A percentile compares a stretch with the other conserved stretches of the same genome.
Conservation (phyloP, 92 coral and sea anemone genomes). For the Meandrina meandrites region DNA sequence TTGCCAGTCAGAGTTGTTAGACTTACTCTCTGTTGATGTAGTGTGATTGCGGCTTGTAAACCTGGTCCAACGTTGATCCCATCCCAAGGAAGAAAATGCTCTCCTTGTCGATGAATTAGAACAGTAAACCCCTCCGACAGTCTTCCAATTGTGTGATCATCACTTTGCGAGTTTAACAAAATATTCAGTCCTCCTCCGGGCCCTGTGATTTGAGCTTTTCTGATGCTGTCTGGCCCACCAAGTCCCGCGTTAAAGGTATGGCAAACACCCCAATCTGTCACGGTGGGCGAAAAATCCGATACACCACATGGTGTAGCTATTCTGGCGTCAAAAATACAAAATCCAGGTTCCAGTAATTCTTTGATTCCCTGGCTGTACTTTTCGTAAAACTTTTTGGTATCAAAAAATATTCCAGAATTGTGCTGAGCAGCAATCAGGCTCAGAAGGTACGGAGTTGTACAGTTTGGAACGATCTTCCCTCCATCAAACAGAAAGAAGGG, state of each 20-base stretch:
- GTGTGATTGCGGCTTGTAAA: conserved; percentile 20
- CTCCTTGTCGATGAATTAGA: conserved; percentile 50
- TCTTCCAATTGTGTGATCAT: conserved; percentile 39
- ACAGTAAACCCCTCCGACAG: conserved; percentile 45
- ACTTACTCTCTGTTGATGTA: conserved; percentile 43
- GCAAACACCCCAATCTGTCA: conserved; percentile 30
- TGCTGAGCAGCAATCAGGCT: conserved; percentile 25
- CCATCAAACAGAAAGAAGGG: background rate
- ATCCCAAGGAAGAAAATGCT: conserved; percentile 8
- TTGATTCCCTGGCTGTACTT: conserved; percentile 27
- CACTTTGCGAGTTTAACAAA: conserved; percentile 12
- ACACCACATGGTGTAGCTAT: background rate
- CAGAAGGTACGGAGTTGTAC: conserved; percentile 21
- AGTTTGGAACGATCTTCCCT: conserved; percentile 27
- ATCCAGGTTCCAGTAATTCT: conserved; percentile 5
- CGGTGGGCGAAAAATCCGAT: conserved; percentile 7
- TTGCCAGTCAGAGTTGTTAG: background rate
- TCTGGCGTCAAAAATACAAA: conserved; percentile 6
- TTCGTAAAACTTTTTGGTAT: conserved; percentile 20
- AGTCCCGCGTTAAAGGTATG: conserved; percentile 40
- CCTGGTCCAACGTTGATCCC: conserved; percentile 48
- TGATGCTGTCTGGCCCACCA: conserved; percentile 8
- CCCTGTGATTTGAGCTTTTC: background rate
- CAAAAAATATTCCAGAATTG: conserved; percentile 22
- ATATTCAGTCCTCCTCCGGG: conserved; percentile 31